A percentile compares a stretch with the other conserved stretches of the same genome.
Evolutionary conservation across 2,888 invertebrate species (phyloP).

Genomic region (Leptinotarsa peninsularis): DNA sequence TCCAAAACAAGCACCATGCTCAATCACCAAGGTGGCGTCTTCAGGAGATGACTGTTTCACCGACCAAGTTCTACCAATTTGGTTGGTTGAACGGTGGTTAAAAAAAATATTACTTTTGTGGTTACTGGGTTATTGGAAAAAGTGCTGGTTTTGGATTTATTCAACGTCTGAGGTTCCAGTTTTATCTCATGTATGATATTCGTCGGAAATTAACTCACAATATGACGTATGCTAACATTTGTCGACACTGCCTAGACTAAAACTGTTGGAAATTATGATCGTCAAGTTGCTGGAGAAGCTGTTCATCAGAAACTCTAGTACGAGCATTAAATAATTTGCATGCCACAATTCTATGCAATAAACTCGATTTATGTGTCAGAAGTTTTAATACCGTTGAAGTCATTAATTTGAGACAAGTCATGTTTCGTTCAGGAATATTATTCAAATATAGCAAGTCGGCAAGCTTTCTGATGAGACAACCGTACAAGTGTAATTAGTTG

Average conservation of each 20-base stretch:
- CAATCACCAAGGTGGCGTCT: no score
- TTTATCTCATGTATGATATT: no score
- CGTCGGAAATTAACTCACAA: background rate
- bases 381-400: constrained; percentile 29
- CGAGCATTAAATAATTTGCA: constrained; percentile 24
- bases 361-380: constrained; percentile 27
- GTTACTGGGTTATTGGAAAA: no score
- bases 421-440: constrained; percentile 26
- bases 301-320: constrained; percentile 17
- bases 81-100: no score
- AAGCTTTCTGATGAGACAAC: background rate
- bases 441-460: constrained; percentile 3
- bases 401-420: constrained; percentile 29
- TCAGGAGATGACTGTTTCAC: no score
- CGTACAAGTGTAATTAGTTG: constrained; percentile 13
- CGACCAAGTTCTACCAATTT: no score
- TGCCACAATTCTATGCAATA: constrained; percentile 21
- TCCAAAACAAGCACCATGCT: no score
- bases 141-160: no score
- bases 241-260: background rate
- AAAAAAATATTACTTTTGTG: no score
- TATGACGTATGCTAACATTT: background rate
- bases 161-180: no score
- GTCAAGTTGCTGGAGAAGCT: constrained; percentile 6
- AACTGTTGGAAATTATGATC: constrained; percentile 1